Percentiles rank a stretch among this genome's conserved stretches.
Conservation (phyloP, 2,113 vertebrate species). For the Crotalus viridis region DNA sequence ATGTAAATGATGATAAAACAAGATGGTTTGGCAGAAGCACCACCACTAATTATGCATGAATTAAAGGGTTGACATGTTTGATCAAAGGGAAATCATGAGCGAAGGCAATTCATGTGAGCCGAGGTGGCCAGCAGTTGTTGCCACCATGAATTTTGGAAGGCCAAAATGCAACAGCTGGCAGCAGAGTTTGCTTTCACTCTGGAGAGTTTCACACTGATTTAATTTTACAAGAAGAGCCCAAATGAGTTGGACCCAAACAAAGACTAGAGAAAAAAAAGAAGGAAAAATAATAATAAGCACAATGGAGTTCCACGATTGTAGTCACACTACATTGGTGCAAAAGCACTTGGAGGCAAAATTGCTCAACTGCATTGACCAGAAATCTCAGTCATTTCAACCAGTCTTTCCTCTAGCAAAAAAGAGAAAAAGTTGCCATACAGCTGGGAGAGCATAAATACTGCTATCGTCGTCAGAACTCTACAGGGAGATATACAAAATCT, state of each 20-base stretch:
- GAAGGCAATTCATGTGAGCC: conserved; percentile 44
- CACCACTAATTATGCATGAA: conserved; percentile 43
- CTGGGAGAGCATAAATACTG: conserved; percentile 52
- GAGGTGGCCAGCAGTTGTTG: conserved; percentile 38
- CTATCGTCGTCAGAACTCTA: conserved; percentile 38
- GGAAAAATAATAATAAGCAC: conserved; percentile 14
- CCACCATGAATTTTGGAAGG: conserved; percentile 20
- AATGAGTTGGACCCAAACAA: conserved; percentile 62
- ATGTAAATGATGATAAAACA: conserved; percentile 58
- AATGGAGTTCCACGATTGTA: conserved; percentile 47
- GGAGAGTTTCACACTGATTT: conserved; percentile 49
- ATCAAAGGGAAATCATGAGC: conserved; percentile 54
- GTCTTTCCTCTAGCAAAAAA: conserved; percentile 48
- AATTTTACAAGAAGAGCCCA: conserved; percentile 53
- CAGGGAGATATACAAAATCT: conserved; percentile 29
- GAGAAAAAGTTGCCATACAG: conserved; percentile 47
- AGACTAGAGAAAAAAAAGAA: conserved; percentile 44
- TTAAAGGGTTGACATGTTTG: conserved; percentile 60
- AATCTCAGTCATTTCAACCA: conserved; percentile 50
- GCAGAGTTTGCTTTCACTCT: conserved; percentile 54
- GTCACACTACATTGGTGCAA: conserved; percentile 47
- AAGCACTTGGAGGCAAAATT: conserved; percentile 48
- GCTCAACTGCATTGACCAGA: conserved; percentile 50
- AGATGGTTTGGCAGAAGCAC: conserved; percentile 45
- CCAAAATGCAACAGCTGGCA: conserved; percentile 38